Evolutionary conservation across 2,888 invertebrate genomes (phyloP).

Genomic region (Ryuthela nishihirai): DNA sequence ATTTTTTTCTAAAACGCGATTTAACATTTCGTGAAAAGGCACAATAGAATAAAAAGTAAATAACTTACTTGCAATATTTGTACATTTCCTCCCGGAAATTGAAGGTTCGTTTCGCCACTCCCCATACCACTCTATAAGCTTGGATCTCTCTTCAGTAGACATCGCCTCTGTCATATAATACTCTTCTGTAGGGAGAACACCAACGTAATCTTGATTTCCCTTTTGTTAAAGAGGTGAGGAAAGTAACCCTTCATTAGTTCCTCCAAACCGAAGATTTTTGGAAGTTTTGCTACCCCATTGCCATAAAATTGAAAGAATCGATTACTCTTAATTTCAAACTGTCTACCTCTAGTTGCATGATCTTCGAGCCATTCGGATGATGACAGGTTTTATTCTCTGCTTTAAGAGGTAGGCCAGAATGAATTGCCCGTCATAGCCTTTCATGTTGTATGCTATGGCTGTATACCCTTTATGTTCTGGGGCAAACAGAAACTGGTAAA

Average conservation of each 20-base stretch:
- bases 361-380: neutral
- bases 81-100: too few relatives aligned
- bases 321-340: neutral
- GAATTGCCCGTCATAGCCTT: conserved; percentile 12
- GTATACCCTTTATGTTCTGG: conserved; percentile 1
- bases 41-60: too few relatives aligned
- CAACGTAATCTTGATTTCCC: too few relatives aligned
- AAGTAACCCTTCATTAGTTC: conserved; percentile 12
- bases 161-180: too few relatives aligned
- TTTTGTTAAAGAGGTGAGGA: conserved; percentile 8
- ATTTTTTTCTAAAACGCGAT: too few relatives aligned
- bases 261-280: neutral
- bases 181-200: too few relatives aligned
- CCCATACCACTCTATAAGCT: too few relatives aligned
- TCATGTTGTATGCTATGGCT: conserved; percentile 6
- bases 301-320: conserved; percentile 5
- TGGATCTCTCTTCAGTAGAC: too few relatives aligned
- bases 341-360: too few relatives aligned
- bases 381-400: neutral
- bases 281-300: conserved; percentile 6
- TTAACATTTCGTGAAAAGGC: too few relatives aligned
- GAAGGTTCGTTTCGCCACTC: too few relatives aligned
- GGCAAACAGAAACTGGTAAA: neutral
- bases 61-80: too few relatives aligned
- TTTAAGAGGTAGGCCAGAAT: neutral